These are phyloP conservation scores for Chelmon rostratus DNA, from an alignment of 2,797 vertebrate genomes.

Conservation along the genomic window DNA sequence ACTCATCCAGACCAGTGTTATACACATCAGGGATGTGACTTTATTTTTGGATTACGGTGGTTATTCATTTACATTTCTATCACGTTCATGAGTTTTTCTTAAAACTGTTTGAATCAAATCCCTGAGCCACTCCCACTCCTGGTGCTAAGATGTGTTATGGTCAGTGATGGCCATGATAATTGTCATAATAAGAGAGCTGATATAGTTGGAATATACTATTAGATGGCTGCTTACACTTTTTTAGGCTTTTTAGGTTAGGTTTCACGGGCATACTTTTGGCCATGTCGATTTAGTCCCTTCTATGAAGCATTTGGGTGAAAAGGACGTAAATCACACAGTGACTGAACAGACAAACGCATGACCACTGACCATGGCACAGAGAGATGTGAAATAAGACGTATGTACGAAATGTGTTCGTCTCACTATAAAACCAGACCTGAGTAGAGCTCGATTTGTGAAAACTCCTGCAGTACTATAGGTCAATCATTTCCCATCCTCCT, in stretches of 20 bases:
- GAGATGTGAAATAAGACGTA: neutral
- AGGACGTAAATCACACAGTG: neutral
- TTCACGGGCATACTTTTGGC: constrained; percentile 13
- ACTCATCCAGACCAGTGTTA: constrained; percentile 27
- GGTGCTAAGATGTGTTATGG: constrained; percentile 60
- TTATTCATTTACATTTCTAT: constrained; percentile 6
- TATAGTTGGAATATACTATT: constrained; percentile 32
- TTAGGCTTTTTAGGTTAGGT: constrained; percentile 4
- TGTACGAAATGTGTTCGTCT: neutral
- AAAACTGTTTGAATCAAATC: constrained; percentile 8
- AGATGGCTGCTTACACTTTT: constrained; percentile 28
- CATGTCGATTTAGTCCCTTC: constrained; percentile 5
- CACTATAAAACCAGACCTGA: neutral
- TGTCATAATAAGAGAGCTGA: constrained; percentile 36
- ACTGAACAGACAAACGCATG: neutral
- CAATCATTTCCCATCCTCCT: constrained; percentile 33
- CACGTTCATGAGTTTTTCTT: constrained; percentile 21
- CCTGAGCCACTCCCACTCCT: constrained; percentile 51
- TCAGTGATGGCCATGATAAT: constrained; percentile 29
- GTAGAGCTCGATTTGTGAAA: constrained; percentile 22
- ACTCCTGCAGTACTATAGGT: constrained; percentile 32
- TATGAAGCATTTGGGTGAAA: constrained; percentile 22
- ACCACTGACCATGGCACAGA: constrained; percentile 13
- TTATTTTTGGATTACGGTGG: neutral
- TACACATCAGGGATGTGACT: constrained; percentile 32